These are phyloP conservation scores for Chymomyza costata DNA, from an alignment of 1,140 invertebrate species.

Conservation along the genomic window DNA sequence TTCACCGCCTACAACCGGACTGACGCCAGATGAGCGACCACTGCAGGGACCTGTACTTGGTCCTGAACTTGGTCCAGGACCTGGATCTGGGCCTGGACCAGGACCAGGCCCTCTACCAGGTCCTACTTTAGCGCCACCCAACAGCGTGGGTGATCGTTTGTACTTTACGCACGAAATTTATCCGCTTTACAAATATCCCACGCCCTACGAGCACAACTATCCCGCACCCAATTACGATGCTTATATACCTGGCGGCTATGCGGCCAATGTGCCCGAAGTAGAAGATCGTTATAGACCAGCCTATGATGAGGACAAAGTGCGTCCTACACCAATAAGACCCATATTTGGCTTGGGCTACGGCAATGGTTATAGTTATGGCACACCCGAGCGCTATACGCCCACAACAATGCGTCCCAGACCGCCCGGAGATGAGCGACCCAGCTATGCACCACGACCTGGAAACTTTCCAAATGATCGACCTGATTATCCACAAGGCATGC, in stretches of 20 bases:
- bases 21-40: neutral
- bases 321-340: conserved; percentile 51
- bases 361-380: conserved; percentile 72
- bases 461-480: conserved; percentile 18
- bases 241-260: conserved; percentile 68
- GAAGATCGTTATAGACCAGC: conserved; percentile 59
- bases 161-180: conserved; percentile 73
- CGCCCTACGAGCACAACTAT: conserved; percentile 70
- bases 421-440: conserved; percentile 37
- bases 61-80: conserved; percentile 12
- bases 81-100: too few relatives aligned
- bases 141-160: conserved; percentile 53
- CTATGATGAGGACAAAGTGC: conserved; percentile 34
- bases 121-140: conserved; percentile 23
- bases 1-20: conserved; percentile 48
- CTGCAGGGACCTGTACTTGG: conserved; percentile 17
- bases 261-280: conserved; percentile 63
- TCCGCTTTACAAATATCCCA: conserved; percentile 70
- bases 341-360: conserved; percentile 69
- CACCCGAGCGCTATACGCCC: conserved; percentile 58
- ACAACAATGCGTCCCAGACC: conserved; percentile 38
- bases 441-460: conserved; percentile 35
- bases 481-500: conserved; percentile 26
- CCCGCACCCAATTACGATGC: conserved; percentile 65
- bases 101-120: conserved; percentile 16